Base-by-base conservation (phyloP, 2,113 vertebrate genomes). In the Mustela nigripes region DNA sequence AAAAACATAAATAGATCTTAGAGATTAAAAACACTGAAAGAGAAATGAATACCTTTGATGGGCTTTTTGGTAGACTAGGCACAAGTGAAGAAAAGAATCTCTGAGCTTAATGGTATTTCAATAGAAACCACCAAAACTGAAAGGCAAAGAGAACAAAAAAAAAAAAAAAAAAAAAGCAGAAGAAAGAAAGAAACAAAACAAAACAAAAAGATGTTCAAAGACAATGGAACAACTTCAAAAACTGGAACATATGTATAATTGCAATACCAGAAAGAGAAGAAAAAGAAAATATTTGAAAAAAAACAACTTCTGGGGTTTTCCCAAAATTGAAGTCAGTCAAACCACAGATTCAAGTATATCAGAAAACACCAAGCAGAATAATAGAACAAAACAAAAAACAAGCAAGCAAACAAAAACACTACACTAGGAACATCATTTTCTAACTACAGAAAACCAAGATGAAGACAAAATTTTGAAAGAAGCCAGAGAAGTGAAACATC, bases 101-200 rank as follows among this genome's bases (percentile, higher is more conserved):
- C 69, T 45, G 11, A 62, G 39, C 53, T 89, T n/a, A 19, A 76
- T 60, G 26, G 58, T 62, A 89, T 62, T 39, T 89, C 36, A 89
- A 62, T n/a, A 62, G 69, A 89, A 62, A 76, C 7, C 53, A 60
- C 69, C 5, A 76, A 89, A 76, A 76, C 11, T 62, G 69, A 89
- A 89, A 62, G 36, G 21, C 1, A 60, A 58, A 39, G n/a, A 21
- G 28, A 89, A 45, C 8, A n/a, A 31, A 8, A 67, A 33, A 2
- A 16, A 33, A 18, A 1, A 7, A 33, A 2, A 18, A n/a, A 42
- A 42, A 42, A 42, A 4, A 42, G 42, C 4, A 18, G 0, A n/a
- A n/a, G 1, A 16, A 33, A 16, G 2, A 16, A n/a, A n/a, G 1
- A 4, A 67, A n/a, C 12, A 4, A 18, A 67, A n/a, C 12, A 4